A percentile compares a stretch with the other conserved stretches of the same genome.
These are phyloP conservation scores for Simalia tracyae DNA, from an alignment of 2,797 vertebrate genomes.

Conservation along the genomic window DNA sequence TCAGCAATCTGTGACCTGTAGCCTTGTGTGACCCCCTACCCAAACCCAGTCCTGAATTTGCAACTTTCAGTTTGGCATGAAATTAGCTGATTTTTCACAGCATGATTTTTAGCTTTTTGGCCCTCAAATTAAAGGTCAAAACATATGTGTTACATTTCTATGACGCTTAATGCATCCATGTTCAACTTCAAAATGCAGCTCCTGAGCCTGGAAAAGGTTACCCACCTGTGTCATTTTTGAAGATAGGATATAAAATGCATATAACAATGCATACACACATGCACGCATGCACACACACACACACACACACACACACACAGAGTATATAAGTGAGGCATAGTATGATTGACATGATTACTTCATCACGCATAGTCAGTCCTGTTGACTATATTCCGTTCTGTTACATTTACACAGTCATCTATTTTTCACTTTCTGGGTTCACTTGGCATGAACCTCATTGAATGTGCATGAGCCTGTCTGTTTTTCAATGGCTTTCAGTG, in stretches of 20 bases:
- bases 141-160: background rate
- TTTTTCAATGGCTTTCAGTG: background rate
- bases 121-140: background rate
- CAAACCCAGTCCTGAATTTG: background rate
- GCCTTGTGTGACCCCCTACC: too few species aligned
- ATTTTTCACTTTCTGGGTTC: slow-evolving; percentile 49
- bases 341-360: accelerated
- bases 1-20: background rate
- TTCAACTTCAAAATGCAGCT: background rate
- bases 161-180: background rate
- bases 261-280: background rate
- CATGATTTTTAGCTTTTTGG: background rate
- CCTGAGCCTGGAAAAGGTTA: background rate
- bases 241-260: background rate
- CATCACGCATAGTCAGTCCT: background rate
- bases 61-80: background rate
- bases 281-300: background rate
- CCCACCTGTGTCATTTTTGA: background rate
- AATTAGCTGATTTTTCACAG: background rate
- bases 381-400: background rate
- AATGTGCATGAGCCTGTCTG: slow-evolving; percentile 54
- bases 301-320: background rate
- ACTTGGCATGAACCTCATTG: slow-evolving; percentile 63
- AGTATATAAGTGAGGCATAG: background rate
- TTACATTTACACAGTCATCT: slow-evolving; percentile 36